Base-by-base conservation (phyloP, 2,797 vertebrate species). In the Distichodus sexfasciatus region DNA sequence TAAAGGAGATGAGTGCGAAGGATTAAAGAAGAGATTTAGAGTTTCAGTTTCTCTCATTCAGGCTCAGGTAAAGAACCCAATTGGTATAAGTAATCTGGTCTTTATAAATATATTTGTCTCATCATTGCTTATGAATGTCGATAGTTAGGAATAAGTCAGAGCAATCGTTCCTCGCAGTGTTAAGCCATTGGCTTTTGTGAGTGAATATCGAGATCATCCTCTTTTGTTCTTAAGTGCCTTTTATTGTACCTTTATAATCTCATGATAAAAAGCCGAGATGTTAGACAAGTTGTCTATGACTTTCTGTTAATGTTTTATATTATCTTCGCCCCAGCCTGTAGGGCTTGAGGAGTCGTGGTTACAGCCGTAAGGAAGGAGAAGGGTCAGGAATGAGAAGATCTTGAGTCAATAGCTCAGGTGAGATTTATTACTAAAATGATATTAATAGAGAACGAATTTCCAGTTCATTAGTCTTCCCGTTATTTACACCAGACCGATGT, bases 321-420 rank as follows among this genome's bases (percentile, higher is more conserved):
- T 24, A n/a, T 43, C 26, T 33, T 26, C 9, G 14, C 71, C 15
- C 81, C 17, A 61, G 17, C 61, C 79, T 81, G 19, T 70, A 99
- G 96, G 88, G 92, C 1, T 94, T 96, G 46, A 83, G 92, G 76
- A 91, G 86, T 76, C 92, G n/a, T 98, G 19, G 87, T 98, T 70
- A 90, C 93, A 81, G 90, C 92, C 21, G 87, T 98, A 51, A 79
- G 97, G 9, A 98, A 94, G 82, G 96, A 99, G 86, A 96, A 93
- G 61, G 78, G 74, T 3, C 82, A 81, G 69, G n/a, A 88, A 89
- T 2, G 88, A 85, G 58, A 89, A 87, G 78, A 94, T 98, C 66
- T 82, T 64, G 89, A 92, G 40, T 86, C 92, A 0, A 91, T 91
- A 74, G 77, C 83, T 60, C 90, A 94, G 93, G 97, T 98, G 46